These are phyloP conservation scores for Dromaius novaehollandiae DNA, from an alignment of 2,113 vertebrate species.

Conservation along the genomic window DNA sequence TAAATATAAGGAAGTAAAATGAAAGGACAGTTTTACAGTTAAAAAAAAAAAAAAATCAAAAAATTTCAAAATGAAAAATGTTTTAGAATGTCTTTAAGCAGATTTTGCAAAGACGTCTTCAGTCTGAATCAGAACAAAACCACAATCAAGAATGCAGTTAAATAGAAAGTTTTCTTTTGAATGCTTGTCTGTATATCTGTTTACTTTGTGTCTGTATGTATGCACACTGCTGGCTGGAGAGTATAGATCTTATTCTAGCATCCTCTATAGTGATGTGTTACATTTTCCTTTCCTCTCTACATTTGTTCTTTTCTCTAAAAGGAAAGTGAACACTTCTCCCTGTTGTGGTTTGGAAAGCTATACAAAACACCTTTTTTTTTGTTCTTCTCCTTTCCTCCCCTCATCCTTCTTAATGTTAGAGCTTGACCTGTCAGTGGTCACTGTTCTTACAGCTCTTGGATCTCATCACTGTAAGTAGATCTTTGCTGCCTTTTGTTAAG, in stretches of 20 bases:
- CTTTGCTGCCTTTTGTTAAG: neutral
- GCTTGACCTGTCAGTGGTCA: neutral
- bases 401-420: neutral
- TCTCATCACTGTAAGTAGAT: neutral
- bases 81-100: neutral
- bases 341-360: neutral
- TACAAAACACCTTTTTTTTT: neutral
- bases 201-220: neutral
- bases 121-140: neutral
- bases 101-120: neutral
- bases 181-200: neutral
- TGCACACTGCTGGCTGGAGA: neutral
- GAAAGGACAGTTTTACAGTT: neutral
- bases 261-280: neutral
- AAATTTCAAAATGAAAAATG: neutral
- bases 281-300: neutral
- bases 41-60: neutral
- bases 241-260: neutral
- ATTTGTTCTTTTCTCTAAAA: neutral
- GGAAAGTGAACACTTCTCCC: neutral
- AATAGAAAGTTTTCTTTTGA: neutral
- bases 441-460: neutral
- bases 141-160: neutral
- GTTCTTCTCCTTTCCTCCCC: too few relatives aligned
- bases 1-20: neutral